Evolutionary conservation across 2,797 vertebrate genomes (phyloP), one percentile per base, ranked within the genome.

Genomic region (Gymnocypris eckloni): DNA sequence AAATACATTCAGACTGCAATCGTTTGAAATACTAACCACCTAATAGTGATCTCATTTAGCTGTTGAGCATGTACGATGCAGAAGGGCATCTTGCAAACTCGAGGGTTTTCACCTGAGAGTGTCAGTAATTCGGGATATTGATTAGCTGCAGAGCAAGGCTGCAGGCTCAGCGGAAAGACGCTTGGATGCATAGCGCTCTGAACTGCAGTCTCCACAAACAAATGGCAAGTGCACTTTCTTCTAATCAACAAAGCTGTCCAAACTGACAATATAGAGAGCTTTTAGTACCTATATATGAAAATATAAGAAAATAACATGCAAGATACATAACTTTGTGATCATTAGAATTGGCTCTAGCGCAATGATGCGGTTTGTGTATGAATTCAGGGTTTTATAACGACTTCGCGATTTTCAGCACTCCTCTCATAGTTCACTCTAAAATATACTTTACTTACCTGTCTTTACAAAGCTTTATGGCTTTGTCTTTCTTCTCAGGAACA

Each of bases 151-250:
- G 89, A 83, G 76, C 25, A 54, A 89, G 91, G 18, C 91, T 90
- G 91, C 92, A 91, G 50, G 78, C 91, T 96, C 94, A 94, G 93
- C 18, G 33, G 67, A 92, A 92, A 89, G 84, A 88, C 88, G 90
- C 87, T 90, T 90, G 79, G 43, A 84, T 64, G 84, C 37, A 85
- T 43, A 41, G 25, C 59, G 61, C 43, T n/a, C 52, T 48, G 77
- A 45, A 83, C 80, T 72, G 84, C 86, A 73, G 81, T 69, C 45
- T 20, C 18, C 69, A 37, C 80, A 18, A 72, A 39, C 33, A 69
- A 69, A 61, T n/a, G 16, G 15, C 13, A 28, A 69, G 54, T 52
- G 16, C 16, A 66, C n/a, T 39, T 64, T 69, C 28, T 37, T 50
- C 67, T 25, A 37, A 39, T 64, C 61, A 71, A 81, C n/a, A 71